phyloP scores from a whole-genome alignment of 2,113 vertebrate species.

The Ondatra zibethicus region DNA sequence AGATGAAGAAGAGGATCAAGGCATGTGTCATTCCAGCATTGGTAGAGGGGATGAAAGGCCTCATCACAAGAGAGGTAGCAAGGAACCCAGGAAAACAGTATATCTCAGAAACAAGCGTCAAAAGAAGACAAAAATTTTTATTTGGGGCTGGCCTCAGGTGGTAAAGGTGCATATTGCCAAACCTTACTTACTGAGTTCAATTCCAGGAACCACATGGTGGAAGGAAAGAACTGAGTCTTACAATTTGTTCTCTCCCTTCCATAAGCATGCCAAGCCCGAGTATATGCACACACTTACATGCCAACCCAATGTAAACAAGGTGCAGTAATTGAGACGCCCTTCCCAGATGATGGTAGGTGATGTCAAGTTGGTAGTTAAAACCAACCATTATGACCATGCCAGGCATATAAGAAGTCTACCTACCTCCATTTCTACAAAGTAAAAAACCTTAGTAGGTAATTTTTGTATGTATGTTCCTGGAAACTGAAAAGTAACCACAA shows the following conservation, averaged over 20 bases:
- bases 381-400: not conserved
- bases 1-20: not conserved
- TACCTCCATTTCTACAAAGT: not conserved
- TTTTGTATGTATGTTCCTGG: not conserved
- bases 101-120: not conserved
- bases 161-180: not conserved
- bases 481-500: not conserved
- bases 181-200: not conserved
- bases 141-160: not conserved
- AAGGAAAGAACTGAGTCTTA: not conserved
- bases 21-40: not conserved
- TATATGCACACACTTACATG: not conserved
- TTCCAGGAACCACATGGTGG: not conserved
- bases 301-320: not conserved
- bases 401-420: not conserved
- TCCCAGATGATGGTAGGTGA: not conserved
- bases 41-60: not conserved
- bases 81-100: not conserved
- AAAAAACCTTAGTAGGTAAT: slow-evolving; percentile 17
- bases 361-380: not conserved
- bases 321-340: not conserved
- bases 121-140: not conserved
- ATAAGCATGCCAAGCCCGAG: no score
- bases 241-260: not conserved
- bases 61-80: not conserved